Percentiles rank a stretch among this genome's conserved stretches.
These are phyloP conservation scores for Mormyrops attenuatus DNA, from an alignment of 2,797 vertebrate species.

Conservation along the genomic window DNA sequence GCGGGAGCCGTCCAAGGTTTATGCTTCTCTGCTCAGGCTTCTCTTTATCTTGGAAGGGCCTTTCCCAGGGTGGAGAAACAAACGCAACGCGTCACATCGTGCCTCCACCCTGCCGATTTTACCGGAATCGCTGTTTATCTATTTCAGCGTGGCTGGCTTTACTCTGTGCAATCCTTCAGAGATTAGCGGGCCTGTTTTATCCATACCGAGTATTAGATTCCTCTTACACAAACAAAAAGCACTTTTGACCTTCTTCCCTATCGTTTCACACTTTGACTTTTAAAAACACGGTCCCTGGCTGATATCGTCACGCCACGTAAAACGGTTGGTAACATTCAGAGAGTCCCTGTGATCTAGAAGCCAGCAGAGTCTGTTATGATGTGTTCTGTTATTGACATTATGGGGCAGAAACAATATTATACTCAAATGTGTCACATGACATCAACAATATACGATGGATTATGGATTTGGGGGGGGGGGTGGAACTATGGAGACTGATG, in stretches of 20 bases:
- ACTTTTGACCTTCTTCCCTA: background rate
- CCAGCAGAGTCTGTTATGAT: background rate
- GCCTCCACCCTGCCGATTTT: conserved; percentile 24
- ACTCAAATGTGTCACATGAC: background rate
- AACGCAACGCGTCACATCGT: background rate
- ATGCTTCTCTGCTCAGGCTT: background rate
- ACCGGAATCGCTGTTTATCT: background rate
- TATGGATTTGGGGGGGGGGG: background rate
- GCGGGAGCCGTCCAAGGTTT: background rate
- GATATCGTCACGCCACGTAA: background rate
- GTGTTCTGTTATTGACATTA: background rate
- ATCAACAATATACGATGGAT: background rate
- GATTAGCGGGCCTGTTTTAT: background rate
- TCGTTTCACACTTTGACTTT: background rate
- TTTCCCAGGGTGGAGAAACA: background rate
- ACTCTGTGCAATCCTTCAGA: background rate
- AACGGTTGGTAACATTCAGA: background rate
- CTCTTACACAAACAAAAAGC: background rate
- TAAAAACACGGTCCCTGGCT: background rate
- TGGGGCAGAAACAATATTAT: background rate
- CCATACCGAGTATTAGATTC: background rate
- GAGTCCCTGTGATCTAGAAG: background rate
- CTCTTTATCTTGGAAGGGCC: background rate
- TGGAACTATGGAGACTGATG: background rate
- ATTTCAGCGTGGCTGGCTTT: background rate